Percentiles rank a stretch among this genome's conserved stretches.
phyloP scores from a whole-genome alignment of 1,140 invertebrate genomes.

The Drosophila sucinea region DNA sequence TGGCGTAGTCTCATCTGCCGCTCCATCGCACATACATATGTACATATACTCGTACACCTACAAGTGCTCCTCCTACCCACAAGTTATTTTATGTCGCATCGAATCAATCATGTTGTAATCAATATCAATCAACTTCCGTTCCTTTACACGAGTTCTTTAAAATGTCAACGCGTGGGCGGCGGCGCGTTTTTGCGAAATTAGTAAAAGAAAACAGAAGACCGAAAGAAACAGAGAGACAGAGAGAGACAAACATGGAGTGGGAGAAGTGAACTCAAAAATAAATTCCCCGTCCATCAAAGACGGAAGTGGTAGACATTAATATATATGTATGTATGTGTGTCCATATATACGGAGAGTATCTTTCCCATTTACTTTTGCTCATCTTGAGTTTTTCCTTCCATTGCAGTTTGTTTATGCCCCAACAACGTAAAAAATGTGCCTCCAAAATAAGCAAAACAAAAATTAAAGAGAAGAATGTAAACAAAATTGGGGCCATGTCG shows the following conservation, averaged over 20 bases:
- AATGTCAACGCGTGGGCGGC: conserved; percentile 42
- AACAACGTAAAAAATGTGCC: conserved; percentile 39
- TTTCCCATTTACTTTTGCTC: neutral
- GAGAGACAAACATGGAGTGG: too few species aligned
- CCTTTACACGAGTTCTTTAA: conserved; percentile 35
- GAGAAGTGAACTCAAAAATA: conserved; percentile 5
- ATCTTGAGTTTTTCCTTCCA: conserved; percentile 1
- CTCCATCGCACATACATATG: too few species aligned
- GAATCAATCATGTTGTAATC: conserved; percentile 56
- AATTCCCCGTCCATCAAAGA: conserved; percentile 31
- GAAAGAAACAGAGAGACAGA: neutral
- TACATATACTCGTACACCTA: neutral
- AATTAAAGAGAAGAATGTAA: conserved; percentile 47
- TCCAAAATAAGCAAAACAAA: conserved; percentile 46
- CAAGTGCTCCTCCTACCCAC: neutral
- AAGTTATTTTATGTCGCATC: conserved; percentile 7
- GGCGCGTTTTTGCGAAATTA: conserved; percentile 9
- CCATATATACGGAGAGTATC: neutral
- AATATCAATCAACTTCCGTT: conserved; percentile 56
- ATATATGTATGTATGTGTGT: conserved; percentile 20
- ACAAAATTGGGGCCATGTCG: conserved; percentile 54
- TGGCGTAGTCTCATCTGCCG: neutral
- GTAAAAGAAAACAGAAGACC: neutral
- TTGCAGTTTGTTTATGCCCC: conserved; percentile 48
- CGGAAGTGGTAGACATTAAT: conserved; percentile 58